Conservation (phyloP, 2,888 invertebrate genomes). For the Aspidiotus rigidus region DNA sequence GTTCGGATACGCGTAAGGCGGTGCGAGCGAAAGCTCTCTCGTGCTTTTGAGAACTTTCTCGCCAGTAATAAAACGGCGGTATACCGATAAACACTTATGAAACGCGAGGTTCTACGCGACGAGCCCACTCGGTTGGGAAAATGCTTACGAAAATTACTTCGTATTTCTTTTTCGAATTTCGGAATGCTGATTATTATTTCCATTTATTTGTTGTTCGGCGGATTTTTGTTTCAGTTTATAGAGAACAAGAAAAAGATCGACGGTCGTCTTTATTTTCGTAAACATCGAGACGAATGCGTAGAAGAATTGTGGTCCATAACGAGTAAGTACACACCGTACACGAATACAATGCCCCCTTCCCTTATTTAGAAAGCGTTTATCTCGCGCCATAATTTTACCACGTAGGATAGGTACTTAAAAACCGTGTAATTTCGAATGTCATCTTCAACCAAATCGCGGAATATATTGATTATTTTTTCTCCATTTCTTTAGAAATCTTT, state of each 20-base stretch:
- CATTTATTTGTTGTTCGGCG: slow-evolving; percentile 26
- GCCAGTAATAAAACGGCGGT: slow-evolving; percentile 22
- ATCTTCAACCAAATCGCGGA: too few species aligned
- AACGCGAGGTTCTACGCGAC: slow-evolving; percentile 10
- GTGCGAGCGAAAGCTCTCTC: not conserved
- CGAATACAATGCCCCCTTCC: not conserved
- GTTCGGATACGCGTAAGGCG: too few species aligned
- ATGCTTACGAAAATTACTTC: slow-evolving; percentile 32
- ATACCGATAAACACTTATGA: slow-evolving; percentile 23
- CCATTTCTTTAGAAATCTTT: too few species aligned
- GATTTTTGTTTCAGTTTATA: slow-evolving; percentile 29
- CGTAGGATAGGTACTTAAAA: too few species aligned
- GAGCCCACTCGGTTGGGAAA: slow-evolving; percentile 28
- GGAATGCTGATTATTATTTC: slow-evolving; percentile 26
- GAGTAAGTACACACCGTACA: slow-evolving; percentile 10
- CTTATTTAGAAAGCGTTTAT: too few species aligned
- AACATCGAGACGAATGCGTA: slow-evolving; percentile 25
- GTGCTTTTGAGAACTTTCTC: not conserved
- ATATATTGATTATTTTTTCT: too few species aligned
- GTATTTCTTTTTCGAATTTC: slow-evolving; percentile 24
- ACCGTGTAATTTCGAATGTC: too few species aligned
- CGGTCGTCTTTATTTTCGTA: slow-evolving; percentile 18
- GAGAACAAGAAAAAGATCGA: slow-evolving; percentile 26
- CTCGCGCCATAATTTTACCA: too few species aligned
- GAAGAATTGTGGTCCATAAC: slow-evolving; percentile 26